phyloP scores from a whole-genome alignment of 2,113 vertebrate genomes.

The Cyprinus carpio region DNA sequence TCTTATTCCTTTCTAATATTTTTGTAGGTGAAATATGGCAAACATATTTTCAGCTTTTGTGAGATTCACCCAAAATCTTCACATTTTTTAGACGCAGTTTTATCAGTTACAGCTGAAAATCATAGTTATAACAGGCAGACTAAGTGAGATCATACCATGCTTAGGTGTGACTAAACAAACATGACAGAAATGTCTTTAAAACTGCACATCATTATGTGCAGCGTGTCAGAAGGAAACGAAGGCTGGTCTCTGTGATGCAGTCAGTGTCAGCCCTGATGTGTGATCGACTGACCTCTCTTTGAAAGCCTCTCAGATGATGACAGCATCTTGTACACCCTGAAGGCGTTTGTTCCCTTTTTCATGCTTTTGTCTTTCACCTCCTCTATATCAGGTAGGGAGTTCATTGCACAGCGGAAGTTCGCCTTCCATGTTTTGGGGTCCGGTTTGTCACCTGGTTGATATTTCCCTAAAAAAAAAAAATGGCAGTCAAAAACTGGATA shows the following conservation, averaged over 20 bases:
- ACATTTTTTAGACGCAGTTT: too few relatives aligned
- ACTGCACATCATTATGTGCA: neutral
- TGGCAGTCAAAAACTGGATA: neutral
- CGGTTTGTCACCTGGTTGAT: constrained; percentile 85
- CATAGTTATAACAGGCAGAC: neutral
- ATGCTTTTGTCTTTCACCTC: constrained; percentile 91
- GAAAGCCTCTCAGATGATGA: constrained; percentile 84
- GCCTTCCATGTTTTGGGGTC: constrained; percentile 92
- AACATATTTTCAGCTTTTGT: neutral
- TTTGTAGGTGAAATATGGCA: neutral
- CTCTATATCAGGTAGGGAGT: constrained; percentile 86
- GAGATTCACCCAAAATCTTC: too few relatives aligned
- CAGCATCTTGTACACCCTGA: constrained; percentile 96
- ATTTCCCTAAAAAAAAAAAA: constrained; percentile 80
- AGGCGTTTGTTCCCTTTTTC: constrained; percentile 98
- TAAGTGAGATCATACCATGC: neutral
- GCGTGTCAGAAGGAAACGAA: neutral
- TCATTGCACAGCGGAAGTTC: constrained; percentile 66
- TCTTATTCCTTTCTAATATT: neutral
- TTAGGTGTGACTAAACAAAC: neutral
- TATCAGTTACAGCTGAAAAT: too few relatives aligned
- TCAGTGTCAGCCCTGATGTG: neutral
- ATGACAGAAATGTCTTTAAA: neutral
- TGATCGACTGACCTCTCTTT: constrained; percentile 84
- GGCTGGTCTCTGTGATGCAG: too few relatives aligned